phyloP scores from a whole-genome alignment of 2,888 invertebrate genomes.

The Boloria selene region DNA sequence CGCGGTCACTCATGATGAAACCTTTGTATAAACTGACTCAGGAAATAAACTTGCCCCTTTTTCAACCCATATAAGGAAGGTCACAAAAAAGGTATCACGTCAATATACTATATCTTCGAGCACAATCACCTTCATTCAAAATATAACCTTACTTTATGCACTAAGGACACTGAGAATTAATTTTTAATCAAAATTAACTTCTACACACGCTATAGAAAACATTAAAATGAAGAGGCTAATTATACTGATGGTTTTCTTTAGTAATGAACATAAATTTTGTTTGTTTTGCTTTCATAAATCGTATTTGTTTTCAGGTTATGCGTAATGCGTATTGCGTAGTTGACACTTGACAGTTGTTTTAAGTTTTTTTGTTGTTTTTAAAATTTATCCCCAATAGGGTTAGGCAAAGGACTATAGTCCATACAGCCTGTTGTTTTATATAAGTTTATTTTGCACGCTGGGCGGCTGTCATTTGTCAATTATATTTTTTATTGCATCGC shows the following conservation, averaged over 20 bases:
- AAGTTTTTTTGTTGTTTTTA: too few species aligned
- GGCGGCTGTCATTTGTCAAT: not conserved
- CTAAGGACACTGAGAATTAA: conserved; percentile 40
- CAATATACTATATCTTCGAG: conserved; percentile 60
- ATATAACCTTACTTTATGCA: conserved; percentile 65
- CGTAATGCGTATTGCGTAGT: too few species aligned
- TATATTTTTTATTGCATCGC: conserved; percentile 4
- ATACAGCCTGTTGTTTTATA: too few species aligned
- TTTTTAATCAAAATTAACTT: not conserved
- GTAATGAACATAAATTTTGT: conserved; percentile 18
- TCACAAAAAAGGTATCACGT: conserved; percentile 54
- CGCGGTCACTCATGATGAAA: conserved; percentile 67
- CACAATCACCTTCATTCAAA: conserved; percentile 61
- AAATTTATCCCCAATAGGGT: too few species aligned
- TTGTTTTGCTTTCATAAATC: conserved; percentile 32
- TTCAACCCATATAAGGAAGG: conserved; percentile 67
- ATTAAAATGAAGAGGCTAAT: conserved; percentile 18
- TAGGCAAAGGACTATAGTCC: too few species aligned
- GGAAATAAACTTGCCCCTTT: conserved; percentile 48
- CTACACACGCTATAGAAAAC: conserved; percentile 10
- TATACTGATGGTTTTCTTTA: conserved; percentile 2
- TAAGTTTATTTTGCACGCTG: too few species aligned
- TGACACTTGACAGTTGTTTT: too few species aligned
- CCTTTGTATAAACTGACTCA: conserved; percentile 52
- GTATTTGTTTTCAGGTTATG: conserved; percentile 60